phyloP scores from a whole-genome alignment of 2,888 invertebrate genomes.

The Sericinus montela region DNA sequence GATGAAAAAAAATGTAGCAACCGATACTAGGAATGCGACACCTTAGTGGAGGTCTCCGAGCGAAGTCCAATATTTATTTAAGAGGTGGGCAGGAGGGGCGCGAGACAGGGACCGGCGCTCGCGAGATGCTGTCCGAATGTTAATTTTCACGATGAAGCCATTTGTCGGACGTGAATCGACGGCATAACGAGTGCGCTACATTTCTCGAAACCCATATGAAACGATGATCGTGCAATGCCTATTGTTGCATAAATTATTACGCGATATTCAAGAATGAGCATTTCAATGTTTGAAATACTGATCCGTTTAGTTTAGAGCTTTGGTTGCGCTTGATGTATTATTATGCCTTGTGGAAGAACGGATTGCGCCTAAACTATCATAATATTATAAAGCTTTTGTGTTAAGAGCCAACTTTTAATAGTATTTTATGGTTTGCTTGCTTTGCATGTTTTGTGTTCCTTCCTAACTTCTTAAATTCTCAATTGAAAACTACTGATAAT shows the following conservation, averaged over 20 bases:
- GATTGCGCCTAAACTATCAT: background rate
- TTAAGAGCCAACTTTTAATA: background rate
- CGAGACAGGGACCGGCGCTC: conserved; percentile 27
- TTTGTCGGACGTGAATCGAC: conserved; percentile 61
- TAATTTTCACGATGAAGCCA: conserved; percentile 74
- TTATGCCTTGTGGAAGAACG: background rate
- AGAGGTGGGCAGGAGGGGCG: conserved; percentile 29
- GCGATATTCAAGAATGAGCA: conserved; percentile 41
- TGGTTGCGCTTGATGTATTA: conserved; percentile 24
- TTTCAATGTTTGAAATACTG: too few species aligned
- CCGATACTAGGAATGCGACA: conserved; percentile 52
- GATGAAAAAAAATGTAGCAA: conserved; percentile 39
- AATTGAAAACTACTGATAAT: too few species aligned
- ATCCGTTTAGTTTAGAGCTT: conserved; percentile 32
- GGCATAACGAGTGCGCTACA: conserved; percentile 55
- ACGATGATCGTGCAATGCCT: conserved; percentile 50
- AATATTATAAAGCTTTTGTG: background rate
- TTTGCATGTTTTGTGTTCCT: too few species aligned
- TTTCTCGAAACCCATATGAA: conserved; percentile 62
- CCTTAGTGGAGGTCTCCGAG: conserved; percentile 59
- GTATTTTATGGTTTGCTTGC: too few species aligned
- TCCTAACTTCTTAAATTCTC: too few species aligned
- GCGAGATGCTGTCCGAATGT: conserved; percentile 65
- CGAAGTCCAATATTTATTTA: conserved; percentile 66
- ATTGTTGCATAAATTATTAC: conserved; percentile 60